Evolutionary conservation across 2,797 vertebrate genomes (phyloP), one percentile per base, ranked within the genome.

Genomic region (Sciurus carolinensis): DNA sequence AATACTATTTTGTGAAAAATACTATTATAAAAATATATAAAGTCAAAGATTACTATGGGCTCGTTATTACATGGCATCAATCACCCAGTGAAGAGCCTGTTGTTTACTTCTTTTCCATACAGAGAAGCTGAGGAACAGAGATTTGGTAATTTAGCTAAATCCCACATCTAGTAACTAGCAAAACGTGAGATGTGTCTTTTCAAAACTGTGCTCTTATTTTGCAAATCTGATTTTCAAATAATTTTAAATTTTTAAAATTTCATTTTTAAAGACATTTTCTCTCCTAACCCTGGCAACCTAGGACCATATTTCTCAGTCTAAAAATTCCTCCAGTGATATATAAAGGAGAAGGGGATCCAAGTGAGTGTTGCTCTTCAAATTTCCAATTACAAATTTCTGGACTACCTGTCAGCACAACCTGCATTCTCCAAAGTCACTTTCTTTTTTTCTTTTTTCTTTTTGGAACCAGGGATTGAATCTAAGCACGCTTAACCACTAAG

Each of bases 191-290:
- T 64, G 42, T 7, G 15, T 62, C 69, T 85, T 86, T 64, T 59
- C 10, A 36, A 77, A 91, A 75, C 30, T 42, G 5, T 64, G 67
- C 7, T 66, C 36, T 71, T 72, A 72, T 28, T 83, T 59, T 66
- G 22, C 22, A 93, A 90, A 59, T 86, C 86, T 64, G 3, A 89
- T 91, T 72, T 91, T 50, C 59, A 93, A 95, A 80, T 80, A 62
- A 39, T 88, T 50, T 87, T 75, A 24, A 67, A 54, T 67, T 28
- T 0, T 33, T 26, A 44, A 73, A 1, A 47, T 47, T 7, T 9
- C 44, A 47, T 67, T 28, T 0, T 30, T 26, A 44, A 73, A 1
- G 30, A 5, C 4, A 2, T 2, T 66, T 77, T 94, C 42, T 85
- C 13, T 85, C 66, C 81, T 86, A 76, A 36, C 24, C 15, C 18